Evolutionary conservation across 2,113 vertebrate species (phyloP).

Genomic region (Pomatorhinus ruficollis): DNA sequence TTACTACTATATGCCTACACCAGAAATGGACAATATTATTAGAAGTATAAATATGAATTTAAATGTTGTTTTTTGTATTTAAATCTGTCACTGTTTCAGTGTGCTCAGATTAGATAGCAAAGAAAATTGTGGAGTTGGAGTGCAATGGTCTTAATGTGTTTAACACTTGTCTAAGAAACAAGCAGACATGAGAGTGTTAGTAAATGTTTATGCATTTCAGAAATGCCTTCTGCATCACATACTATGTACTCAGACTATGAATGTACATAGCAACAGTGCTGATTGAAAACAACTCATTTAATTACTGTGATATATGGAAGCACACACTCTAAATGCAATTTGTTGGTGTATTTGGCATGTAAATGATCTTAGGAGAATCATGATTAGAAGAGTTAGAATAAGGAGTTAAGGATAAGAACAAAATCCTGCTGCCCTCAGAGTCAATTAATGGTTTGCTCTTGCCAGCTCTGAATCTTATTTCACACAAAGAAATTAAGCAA

Average conservation of each 20-base stretch:
- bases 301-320: not conserved
- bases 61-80: not conserved
- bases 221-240: conserved; percentile 65
- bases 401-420: not conserved
- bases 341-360: not conserved
- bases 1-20: not conserved
- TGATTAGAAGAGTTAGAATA: not conserved
- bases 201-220: conserved; percentile 72
- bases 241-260: conserved; percentile 11
- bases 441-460: not conserved
- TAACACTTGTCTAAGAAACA: conserved; percentile 45
- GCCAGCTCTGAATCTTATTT: not conserved
- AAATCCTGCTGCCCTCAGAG: not conserved
- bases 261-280: conserved; percentile 39
- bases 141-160: conserved; percentile 9
- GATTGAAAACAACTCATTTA: conserved; percentile 25
- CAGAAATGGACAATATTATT: not conserved
- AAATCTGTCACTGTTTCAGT: not conserved
- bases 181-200: conserved; percentile 48
- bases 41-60: not conserved
- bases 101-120: conserved; percentile 1
- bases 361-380: not conserved
- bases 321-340: not conserved
- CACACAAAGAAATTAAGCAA: not conserved
- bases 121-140: not conserved